phyloP scores from a whole-genome alignment of 2,113 vertebrate species.

The Thamnaconus septentrionalis region DNA sequence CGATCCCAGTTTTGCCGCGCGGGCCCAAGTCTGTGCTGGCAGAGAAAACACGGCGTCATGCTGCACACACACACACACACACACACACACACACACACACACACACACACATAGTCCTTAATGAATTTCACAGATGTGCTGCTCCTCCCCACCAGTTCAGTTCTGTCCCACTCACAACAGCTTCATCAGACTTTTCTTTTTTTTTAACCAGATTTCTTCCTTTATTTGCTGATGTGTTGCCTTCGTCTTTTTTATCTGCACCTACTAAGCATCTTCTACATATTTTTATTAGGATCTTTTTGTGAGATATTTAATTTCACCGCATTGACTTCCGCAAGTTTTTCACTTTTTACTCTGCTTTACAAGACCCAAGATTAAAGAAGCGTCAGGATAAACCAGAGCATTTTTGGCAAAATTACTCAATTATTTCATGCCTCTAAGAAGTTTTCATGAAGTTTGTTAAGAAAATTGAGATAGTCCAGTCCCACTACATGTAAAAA shows the following conservation, averaged over 20 bases:
- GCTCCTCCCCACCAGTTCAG: conserved; percentile 61
- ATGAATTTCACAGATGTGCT: conserved; percentile 96
- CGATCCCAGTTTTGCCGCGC: conserved; percentile 94
- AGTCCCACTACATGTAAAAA: conserved; percentile 4
- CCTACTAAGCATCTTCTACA: no score
- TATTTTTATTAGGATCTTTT: no score
- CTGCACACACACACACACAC: conserved; percentile 36
- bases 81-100: conserved; percentile 31
- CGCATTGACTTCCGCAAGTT: no score
- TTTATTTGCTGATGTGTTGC: no score
- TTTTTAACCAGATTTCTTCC: background rate
- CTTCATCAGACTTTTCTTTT: conserved; percentile 75
- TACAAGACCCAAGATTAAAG: no score
- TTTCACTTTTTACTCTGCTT: no score
- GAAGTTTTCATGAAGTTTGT: no score
- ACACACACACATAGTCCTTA: conserved; percentile 68
- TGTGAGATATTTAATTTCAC: no score
- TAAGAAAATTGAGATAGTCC: background rate
- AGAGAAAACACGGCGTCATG: conserved; percentile 74
- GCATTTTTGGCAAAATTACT: no score
- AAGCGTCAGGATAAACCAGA: no score
- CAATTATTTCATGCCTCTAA: no score
- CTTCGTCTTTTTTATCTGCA: no score
- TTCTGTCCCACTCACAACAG: conserved; percentile 20
- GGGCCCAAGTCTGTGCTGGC: conserved; percentile 86